Base-by-base conservation (phyloP, 2,113 vertebrate species). In the Nesoenas mayeri region DNA sequence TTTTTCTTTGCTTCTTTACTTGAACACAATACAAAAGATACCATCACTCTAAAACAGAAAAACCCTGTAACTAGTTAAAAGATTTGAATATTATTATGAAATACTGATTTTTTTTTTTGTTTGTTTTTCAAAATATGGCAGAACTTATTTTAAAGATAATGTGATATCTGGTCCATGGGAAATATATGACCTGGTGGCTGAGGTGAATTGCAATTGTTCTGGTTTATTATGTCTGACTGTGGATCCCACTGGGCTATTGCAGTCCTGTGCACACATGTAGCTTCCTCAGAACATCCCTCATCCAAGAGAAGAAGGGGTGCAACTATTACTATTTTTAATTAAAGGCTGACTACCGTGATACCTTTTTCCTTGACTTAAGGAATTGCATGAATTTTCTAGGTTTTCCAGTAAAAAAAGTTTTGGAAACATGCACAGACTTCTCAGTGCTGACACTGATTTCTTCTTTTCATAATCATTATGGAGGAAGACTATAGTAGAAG, bases 361-460 rank as follows among this genome's bases (percentile, higher is more conserved):
- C 4, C 40, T 67, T 61, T 91, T 78, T 26, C 32, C 47, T 54
- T 64, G 5, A 14, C 24, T 48, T 66, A 58, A 77, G 26, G 19
- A 60, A 74, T 51, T 71, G 9, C 7, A 19, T 11, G 2, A 44
- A 17, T 66, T 85, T 85, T 80, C 20, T 51, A 4, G 5, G 4
- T 25, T 66, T 89, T 67, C 15, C 24, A 19, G 6, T 22, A 47
- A 58, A 65, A 71, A 15, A 53, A 22, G 5, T 21, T 4, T 80
- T 36, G n/a, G 31, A 17, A 54, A 12, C 8, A 28, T 16, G 12
- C 36, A 64, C 56, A 9, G n/a, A 21, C 7, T 75, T 85, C 10
- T 71, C 24, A 85, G 8, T n/a, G 6, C 29, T 89, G 21, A 42
- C 17, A 47, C 0, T 0, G 38, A 0, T 36, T 57, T 74, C 15